A percentile compares a stretch with the other conserved stretches of the same genome.
Conservation (phyloP, 2,888 invertebrate species). For the Molanna angustata region DNA sequence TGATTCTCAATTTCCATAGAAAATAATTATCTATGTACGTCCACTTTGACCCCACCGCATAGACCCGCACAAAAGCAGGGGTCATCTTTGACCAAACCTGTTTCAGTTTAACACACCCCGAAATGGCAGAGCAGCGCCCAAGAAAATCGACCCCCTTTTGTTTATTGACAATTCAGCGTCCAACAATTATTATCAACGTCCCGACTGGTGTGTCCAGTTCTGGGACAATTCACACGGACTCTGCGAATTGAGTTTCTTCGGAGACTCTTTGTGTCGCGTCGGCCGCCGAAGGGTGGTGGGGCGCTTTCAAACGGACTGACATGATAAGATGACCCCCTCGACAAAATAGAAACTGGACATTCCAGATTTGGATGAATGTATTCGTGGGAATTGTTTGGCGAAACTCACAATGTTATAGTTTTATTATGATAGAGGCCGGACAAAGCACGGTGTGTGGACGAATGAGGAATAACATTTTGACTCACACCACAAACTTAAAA, state of each 20-base stretch:
- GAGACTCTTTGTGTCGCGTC: constrained; percentile 12
- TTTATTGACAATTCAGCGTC: constrained; percentile 24
- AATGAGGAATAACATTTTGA: no score
- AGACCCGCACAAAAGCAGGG: constrained; percentile 4
- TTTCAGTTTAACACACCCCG: no score
- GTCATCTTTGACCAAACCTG: constrained; percentile 22
- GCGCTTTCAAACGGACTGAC: constrained; percentile 21
- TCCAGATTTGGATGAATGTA: constrained; percentile 25
- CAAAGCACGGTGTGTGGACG: no score
- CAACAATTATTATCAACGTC: constrained; percentile 22
- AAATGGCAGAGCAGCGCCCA: no score
- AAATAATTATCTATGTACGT: constrained; percentile 21
- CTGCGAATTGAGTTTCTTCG: constrained; percentile 1
- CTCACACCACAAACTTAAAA: no score
- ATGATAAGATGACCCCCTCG: constrained; percentile 32
- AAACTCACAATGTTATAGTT: constrained; percentile 5
- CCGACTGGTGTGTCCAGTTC: constrained; percentile 31
- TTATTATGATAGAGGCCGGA: constrained; percentile 1
- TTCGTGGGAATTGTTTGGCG: constrained; percentile 27
- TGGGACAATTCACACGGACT: not conserved
- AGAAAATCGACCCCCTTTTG: no score
- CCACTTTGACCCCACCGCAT: constrained; percentile 8
- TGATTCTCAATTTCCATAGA: constrained; percentile 10
- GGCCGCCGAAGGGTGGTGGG: constrained; percentile 15
- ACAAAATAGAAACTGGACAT: constrained; percentile 24